Base-by-base conservation (phyloP, 2,888 invertebrate genomes). In the Drosophila neutralis region DNA sequence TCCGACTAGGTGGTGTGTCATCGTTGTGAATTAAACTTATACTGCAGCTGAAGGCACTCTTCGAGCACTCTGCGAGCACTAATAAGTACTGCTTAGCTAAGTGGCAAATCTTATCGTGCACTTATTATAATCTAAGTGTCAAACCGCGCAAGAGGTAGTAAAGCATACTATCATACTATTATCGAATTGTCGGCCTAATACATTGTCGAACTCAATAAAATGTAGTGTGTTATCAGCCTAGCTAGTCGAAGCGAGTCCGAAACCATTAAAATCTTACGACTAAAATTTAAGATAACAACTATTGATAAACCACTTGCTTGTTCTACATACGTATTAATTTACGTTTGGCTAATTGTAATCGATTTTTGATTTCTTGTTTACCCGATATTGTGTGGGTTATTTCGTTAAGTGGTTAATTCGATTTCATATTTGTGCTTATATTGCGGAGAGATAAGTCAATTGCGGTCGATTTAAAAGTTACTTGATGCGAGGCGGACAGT, bases 191-290 rank as follows among this genome's bases (percentile, higher is more conserved):
- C 59, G 52, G 48, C 54, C 40, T 69, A 65, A 66, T 69, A 60
- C 51, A 56, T 8, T 42, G 53, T 48, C 45, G 42, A 54, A 56
- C 52, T 33, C 36, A 66, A n/a, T 59, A 49, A 18, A 69, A 59
- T 69, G 69, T 31, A 31, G 71, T 49, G 76, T 49, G 61, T 73
- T 83, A 83, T 83, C 83, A 76, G 33, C 29, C 27, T n/a, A 27
- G 15, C 6, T 31, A 29, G 42, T 64, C 38, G 4, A 36, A 29
- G 15, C 51, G 35, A 29, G 58, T 58, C 29, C 21, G 10, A 66
- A 36, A 10, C 36, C 36, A 40, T 38, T 52, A 1, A 35, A 51
- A n/a, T 15, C 13, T 51, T 54, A 29, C 2, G 6, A 49, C 42
- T 58, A 7, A 31, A 51, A 31, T 36, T 21, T 24, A 40, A 52